Conservation (phyloP, 1,140 invertebrate species). For the Heliconius eleuchia region DNA sequence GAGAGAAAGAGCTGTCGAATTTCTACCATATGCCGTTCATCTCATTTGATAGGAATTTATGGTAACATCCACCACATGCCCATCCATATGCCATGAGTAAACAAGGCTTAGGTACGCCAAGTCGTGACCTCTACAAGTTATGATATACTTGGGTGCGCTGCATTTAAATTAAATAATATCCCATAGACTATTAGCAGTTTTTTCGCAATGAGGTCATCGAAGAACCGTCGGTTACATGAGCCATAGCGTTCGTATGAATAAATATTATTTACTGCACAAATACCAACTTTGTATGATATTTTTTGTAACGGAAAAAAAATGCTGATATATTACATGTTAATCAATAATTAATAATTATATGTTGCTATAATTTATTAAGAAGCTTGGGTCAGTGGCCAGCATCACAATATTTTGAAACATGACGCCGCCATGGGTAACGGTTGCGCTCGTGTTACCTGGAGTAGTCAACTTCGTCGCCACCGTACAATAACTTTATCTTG, state of each 20-base stretch:
- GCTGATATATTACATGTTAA: not conserved
- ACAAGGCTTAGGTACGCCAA: constrained; percentile 20
- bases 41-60: constrained; percentile 45
- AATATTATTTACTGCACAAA: constrained; percentile 17
- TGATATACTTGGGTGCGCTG: constrained; percentile 45
- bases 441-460: constrained; percentile 52
- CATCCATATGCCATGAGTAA: constrained; percentile 46
- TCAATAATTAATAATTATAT: not conserved
- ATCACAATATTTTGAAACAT: constrained; percentile 70
- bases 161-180: constrained; percentile 51
- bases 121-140: constrained; percentile 43
- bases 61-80: constrained; percentile 50
- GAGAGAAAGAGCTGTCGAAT: constrained; percentile 43
- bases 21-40: constrained; percentile 61
- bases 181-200: constrained; percentile 49
- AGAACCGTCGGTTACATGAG: constrained; percentile 43
- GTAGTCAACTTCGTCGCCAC: constrained; percentile 45
- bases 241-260: constrained; percentile 42
- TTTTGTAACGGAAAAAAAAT: not conserved
- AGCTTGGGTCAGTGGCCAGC: constrained; percentile 27
- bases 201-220: constrained; percentile 59
- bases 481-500: constrained; percentile 55
- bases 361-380: constrained; percentile 7
- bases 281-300: constrained; percentile 16
- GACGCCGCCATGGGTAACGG: constrained; percentile 55